phyloP scores from a whole-genome alignment of 2,888 invertebrate species.

The Lochmaea capreae region DNA sequence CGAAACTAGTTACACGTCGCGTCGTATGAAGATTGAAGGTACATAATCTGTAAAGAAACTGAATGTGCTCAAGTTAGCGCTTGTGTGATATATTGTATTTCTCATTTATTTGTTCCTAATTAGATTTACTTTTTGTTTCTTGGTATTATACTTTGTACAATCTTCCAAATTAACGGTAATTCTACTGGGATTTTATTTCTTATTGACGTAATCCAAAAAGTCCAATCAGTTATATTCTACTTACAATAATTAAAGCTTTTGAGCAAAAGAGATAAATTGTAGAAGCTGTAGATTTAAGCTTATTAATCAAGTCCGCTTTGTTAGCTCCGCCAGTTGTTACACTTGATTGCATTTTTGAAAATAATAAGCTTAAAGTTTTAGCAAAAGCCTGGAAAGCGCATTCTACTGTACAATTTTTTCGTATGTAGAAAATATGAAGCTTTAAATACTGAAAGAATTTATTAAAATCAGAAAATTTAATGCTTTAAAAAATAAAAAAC shows the following conservation, averaged over 20 bases:
- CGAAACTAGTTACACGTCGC: too few relatives aligned
- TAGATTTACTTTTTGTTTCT: too few relatives aligned
- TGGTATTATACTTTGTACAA: too few relatives aligned
- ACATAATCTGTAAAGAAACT: too few relatives aligned
- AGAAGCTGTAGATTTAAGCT: not conserved
- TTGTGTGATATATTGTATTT: too few relatives aligned
- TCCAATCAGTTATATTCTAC: not conserved
- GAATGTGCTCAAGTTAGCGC: too few relatives aligned
- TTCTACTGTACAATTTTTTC: not conserved
- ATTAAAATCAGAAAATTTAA: too few relatives aligned
- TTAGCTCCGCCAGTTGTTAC: not conserved
- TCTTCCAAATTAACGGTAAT: not conserved
- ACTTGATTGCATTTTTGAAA: not conserved
- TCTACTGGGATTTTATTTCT: not conserved
- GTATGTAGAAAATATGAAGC: not conserved
- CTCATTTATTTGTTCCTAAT: too few relatives aligned
- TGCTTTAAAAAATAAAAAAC: too few relatives aligned
- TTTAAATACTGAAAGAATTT: not conserved
- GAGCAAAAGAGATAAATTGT: not conserved
- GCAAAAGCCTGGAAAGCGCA: not conserved
- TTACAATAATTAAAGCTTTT: not conserved
- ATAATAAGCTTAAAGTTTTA: not conserved
- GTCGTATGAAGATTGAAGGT: too few relatives aligned
- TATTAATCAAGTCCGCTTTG: not conserved
- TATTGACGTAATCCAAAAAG: not conserved